A percentile compares a stretch with the other conserved stretches of the same genome.
phyloP scores from a whole-genome alignment of 2,113 vertebrate species.

The Labrus mixtus region DNA sequence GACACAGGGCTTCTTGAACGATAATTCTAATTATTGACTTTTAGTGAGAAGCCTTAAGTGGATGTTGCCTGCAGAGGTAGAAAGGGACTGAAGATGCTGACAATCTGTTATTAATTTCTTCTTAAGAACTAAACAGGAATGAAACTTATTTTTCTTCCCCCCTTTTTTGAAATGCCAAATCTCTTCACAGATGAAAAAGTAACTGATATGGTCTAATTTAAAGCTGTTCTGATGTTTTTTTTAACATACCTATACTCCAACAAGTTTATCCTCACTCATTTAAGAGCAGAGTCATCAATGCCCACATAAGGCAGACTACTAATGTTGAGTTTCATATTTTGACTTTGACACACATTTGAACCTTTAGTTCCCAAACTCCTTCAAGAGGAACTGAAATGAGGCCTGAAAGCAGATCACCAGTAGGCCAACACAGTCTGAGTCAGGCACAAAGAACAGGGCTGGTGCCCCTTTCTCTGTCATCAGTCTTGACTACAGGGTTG shows the following conservation, averaged over 20 bases:
- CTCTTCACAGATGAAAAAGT: too few relatives aligned
- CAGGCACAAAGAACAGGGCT: slow-evolving; percentile 23
- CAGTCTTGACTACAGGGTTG: slow-evolving; percentile 42
- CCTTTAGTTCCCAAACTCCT: not conserved
- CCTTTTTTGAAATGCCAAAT: too few relatives aligned
- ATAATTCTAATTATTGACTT: not conserved
- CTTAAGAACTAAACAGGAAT: too few relatives aligned
- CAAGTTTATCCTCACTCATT: not conserved
- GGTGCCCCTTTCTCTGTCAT: slow-evolving; percentile 35
- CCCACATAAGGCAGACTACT: not conserved
- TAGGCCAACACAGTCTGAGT: slow-evolving; percentile 42
- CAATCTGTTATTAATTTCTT: too few relatives aligned
- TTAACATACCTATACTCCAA: not conserved
- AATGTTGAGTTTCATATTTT: not conserved
- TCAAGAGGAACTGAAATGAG: slow-evolving; percentile 31
- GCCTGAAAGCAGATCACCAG: slow-evolving; percentile 27
- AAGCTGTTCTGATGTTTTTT: not conserved
- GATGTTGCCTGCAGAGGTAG: not conserved
- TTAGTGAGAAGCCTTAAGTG: not conserved
- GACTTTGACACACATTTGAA: not conserved
- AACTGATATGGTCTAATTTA: too few relatives aligned
- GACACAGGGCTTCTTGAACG: not conserved
- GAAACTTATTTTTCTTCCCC: too few relatives aligned
- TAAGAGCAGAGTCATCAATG: not conserved
- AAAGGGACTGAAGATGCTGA: not conserved